These are phyloP conservation scores for Rhopilema esculentum DNA, from an alignment of 30 jellyfish, hydroid and myxozoan species.

Conservation along the genomic window DNA sequence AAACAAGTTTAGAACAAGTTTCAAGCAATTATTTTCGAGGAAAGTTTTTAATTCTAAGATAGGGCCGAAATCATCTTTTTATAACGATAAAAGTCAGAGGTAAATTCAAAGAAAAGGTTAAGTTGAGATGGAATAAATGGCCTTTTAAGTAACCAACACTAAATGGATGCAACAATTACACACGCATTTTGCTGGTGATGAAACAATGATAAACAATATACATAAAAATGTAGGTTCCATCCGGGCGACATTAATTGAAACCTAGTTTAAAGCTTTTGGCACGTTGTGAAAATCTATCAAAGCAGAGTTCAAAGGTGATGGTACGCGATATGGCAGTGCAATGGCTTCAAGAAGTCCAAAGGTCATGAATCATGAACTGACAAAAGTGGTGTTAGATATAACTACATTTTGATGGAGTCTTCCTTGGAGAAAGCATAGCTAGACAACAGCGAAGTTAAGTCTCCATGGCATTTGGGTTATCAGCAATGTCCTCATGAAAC, in stretches of 20 bases:
- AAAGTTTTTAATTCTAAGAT: neutral
- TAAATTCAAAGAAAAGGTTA: neutral
- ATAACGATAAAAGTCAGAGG: neutral
- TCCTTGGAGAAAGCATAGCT: too few relatives aligned
- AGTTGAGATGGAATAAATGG: neutral
- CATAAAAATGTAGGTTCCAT: neutral
- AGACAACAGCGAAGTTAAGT: neutral
- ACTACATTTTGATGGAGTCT: constrained; percentile 6
- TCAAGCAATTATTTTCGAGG: too few relatives aligned
- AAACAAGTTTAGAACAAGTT: too few relatives aligned
- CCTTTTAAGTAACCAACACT: too few relatives aligned
- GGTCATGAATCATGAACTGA: neutral
- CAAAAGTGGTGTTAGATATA: neutral
- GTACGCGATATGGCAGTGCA: neutral
- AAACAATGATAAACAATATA: neutral
- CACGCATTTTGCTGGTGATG: neutral
- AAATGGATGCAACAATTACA: neutral
- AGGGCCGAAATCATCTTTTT: too few relatives aligned
- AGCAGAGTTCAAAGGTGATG: neutral
- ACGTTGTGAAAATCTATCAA: too few relatives aligned
- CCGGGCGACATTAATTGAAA: neutral
- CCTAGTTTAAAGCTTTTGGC: neutral
- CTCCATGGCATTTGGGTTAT: constrained; percentile 74
- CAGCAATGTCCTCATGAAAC: constrained; percentile 78
- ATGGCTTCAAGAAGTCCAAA: neutral